phyloP scores from a whole-genome alignment of 2,888 invertebrate genomes.

The Liposcelis brunnea region DNA sequence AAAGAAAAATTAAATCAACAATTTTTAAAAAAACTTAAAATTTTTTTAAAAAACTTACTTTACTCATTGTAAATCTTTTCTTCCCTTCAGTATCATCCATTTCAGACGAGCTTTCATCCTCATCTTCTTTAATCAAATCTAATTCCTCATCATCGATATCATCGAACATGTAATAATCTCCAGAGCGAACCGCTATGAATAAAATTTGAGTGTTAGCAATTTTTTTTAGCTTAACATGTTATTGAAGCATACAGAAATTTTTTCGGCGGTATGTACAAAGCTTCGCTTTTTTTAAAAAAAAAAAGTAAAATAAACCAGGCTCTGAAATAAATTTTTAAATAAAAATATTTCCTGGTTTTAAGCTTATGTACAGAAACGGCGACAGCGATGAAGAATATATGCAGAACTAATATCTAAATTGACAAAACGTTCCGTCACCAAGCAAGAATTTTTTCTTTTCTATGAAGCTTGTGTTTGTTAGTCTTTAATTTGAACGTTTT shows the following conservation, averaged over 20 bases:
- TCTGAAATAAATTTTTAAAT: too few relatives aligned
- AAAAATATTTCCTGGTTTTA: too few relatives aligned
- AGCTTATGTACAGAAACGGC: too few relatives aligned
- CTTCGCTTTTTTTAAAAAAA: too few relatives aligned
- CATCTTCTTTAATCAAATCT: slow-evolving; percentile 39
- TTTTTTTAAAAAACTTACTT: slow-evolving; percentile 16
- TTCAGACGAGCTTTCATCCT: slow-evolving; percentile 24
- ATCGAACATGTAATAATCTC: slow-evolving; percentile 99
- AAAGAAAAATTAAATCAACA: neutral
- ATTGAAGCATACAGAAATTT: too few relatives aligned
- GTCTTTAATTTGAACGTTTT: too few relatives aligned
- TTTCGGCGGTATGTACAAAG: neutral
- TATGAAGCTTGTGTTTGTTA: too few relatives aligned
- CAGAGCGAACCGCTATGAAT: slow-evolving; percentile 79
- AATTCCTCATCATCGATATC: slow-evolving; percentile 66
- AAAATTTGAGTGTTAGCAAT: slow-evolving; percentile 1
- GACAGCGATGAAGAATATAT: too few relatives aligned
- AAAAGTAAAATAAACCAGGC: too few relatives aligned
- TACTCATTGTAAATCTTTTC: slow-evolving; percentile 24
- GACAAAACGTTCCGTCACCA: neutral
- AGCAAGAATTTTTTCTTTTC: neutral
- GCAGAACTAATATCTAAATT: neutral
- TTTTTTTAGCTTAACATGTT: neutral
- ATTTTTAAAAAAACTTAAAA: too few relatives aligned
- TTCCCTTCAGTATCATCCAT: slow-evolving; percentile 37